Percentiles rank a stretch among this genome's conserved stretches.
Evolutionary conservation across 1,140 invertebrate species (phyloP).

Genomic region (Philopotamus ludificatus): DNA sequence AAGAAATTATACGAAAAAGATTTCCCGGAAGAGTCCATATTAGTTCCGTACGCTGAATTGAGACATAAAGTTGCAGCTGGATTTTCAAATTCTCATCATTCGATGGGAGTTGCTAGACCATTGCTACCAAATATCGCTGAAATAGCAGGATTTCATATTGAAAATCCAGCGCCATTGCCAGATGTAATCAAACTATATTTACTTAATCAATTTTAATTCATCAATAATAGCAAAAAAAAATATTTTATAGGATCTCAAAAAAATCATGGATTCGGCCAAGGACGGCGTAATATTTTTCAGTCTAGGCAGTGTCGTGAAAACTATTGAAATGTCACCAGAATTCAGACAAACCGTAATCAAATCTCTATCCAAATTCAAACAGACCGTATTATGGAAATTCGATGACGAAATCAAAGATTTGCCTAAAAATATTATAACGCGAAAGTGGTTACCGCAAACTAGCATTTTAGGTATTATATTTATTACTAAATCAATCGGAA

Average conservation of each 20-base stretch:
- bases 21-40: constrained; percentile 29
- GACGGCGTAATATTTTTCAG: constrained; percentile 65
- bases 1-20: constrained; percentile 27
- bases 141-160: constrained; percentile 39
- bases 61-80: constrained; percentile 12
- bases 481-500: not conserved
- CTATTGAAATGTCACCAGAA: constrained; percentile 50
- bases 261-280: constrained; percentile 57
- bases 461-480: constrained; percentile 57
- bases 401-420: constrained; percentile 57
- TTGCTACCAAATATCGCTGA: constrained; percentile 35
- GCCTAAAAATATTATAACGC: constrained; percentile 62
- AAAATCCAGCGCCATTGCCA: too few relatives aligned
- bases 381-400: constrained; percentile 69
- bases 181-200: too few relatives aligned
- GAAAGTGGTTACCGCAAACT: constrained; percentile 69
- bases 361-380: constrained; percentile 57
- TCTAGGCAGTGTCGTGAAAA: constrained; percentile 61
- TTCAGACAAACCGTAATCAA: constrained; percentile 54
- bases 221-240: too few relatives aligned
- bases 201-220: too few relatives aligned
- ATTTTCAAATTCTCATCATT: constrained; percentile 34
- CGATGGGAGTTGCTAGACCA: constrained; percentile 26
- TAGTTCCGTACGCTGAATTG: constrained; percentile 24
- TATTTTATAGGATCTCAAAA: constrained; percentile 49